Conservation (phyloP, 2,113 vertebrate species). For the Psittacus erithacus region DNA sequence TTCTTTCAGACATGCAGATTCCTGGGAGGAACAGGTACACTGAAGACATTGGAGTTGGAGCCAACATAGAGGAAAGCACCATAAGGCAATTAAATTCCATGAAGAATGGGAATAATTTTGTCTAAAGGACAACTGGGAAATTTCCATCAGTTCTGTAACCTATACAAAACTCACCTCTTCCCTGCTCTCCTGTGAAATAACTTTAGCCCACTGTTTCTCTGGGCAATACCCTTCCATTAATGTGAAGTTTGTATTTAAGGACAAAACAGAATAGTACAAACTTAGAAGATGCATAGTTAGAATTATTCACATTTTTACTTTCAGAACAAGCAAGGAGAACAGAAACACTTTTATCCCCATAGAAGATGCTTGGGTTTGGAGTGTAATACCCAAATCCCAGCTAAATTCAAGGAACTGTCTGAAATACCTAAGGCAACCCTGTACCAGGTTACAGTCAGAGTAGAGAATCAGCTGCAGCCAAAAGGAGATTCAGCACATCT, state of each 20-base stretch:
- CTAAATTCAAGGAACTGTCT: not conserved
- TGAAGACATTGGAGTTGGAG: not conserved
- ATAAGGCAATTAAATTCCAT: not conserved
- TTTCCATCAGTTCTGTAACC: not conserved
- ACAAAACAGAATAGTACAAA: not conserved
- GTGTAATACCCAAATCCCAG: not conserved
- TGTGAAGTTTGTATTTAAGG: not conserved
- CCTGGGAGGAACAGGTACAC: not conserved
- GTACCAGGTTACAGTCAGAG: not conserved
- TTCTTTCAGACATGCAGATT: not conserved
- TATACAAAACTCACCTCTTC: not conserved
- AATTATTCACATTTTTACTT: not conserved
- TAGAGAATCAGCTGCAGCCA: not conserved
- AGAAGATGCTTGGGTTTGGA: not conserved
- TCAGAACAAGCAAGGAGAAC: not conserved
- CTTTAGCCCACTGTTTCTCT: not conserved
- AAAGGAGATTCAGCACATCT: not conserved
- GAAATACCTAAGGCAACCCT: not conserved
- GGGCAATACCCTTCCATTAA: not conserved
- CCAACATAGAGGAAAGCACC: not conserved
- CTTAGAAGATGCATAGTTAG: not conserved
- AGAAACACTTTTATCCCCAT: not conserved
- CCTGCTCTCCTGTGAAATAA: not conserved
- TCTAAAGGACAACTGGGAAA: not conserved
- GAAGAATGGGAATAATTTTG: not conserved